Conservation (phyloP, 2,888 invertebrate genomes). For the Tetranychus piercei region DNA sequence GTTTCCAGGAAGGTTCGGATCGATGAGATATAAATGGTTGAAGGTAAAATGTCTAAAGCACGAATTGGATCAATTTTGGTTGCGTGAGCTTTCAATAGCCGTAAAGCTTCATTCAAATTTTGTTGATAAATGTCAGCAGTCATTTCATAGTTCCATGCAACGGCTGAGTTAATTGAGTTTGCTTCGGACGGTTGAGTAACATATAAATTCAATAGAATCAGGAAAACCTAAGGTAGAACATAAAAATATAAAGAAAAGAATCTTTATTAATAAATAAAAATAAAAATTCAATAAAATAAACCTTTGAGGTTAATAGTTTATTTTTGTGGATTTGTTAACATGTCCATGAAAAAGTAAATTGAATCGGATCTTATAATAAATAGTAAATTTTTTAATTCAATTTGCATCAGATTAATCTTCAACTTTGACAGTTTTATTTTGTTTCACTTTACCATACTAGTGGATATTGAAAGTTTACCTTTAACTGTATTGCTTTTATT, state of each 20-base stretch:
- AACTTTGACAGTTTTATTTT: too few species aligned
- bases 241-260: not conserved
- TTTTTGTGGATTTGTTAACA: too few species aligned
- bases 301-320: too few species aligned
- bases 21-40: slow-evolving; percentile 52
- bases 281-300: not conserved
- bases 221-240: slow-evolving; percentile 21
- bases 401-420: too few species aligned
- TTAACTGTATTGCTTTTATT: too few species aligned
- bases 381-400: too few species aligned
- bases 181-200: slow-evolving; percentile 10
- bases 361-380: too few species aligned
- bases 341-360: too few species aligned
- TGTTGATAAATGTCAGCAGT: slow-evolving; percentile 35
- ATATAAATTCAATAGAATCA: slow-evolving; percentile 21
- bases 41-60: slow-evolving; percentile 49
- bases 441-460: too few species aligned
- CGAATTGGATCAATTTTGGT: slow-evolving; percentile 62
- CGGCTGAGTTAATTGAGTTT: not conserved
- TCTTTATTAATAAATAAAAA: not conserved
- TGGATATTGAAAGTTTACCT: too few species aligned
- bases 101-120: slow-evolving; percentile 58
- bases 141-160: not conserved
- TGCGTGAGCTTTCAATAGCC: slow-evolving; percentile 62
- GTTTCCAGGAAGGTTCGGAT: slow-evolving; percentile 43